Base-by-base conservation (phyloP, 2,888 invertebrate species). In the Diaperis boleti region DNA sequence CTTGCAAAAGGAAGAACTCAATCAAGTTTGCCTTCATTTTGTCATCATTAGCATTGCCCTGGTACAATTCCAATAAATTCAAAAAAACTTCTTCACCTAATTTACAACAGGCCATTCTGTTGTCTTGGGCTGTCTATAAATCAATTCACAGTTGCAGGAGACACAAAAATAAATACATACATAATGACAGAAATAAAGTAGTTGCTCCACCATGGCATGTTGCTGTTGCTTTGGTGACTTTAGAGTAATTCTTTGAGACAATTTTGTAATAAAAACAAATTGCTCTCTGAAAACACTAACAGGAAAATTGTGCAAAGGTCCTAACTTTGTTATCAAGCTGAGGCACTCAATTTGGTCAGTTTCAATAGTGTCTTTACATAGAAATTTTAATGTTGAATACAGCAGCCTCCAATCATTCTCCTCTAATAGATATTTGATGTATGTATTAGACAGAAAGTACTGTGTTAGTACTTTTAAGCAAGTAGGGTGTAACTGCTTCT, bases 391-490 rank as follows among this genome's bases (percentile, higher is more conserved):
- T 50, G 66, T 61, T 26, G 41, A 59, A 31, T 67, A 72, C n/a
- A 73, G 37, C 11, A 44, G 71, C 77, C 83, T 83, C 89, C 89
- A 90, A 59, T 83, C 81, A 42, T 81, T 74, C 22, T 82, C 79
- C 39, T 82, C 77, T 44, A 89, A 84, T 60, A 79, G 78, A 2
- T 82, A 81, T 69, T 85, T 79, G 72, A 86, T 86, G 70, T 82
- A 74, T 62, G 83, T 80, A 74, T 82, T 82, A 6, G 83, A 75
- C 33, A 89, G 74, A 52, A 89, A 79, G 76, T 85, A 78, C 73
- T 85, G 85, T 63, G 82, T 82, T 22, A 89, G 72, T 49, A 88
- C 79, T 63, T 77, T 81, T 35, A 89, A 72, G 74, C 88, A 89
- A 13, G 83, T 82, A 74, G 85, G 83, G 50, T 85, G 85, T 47